Conservation (phyloP, 2,797 vertebrate genomes). For the Brachymystax lenok region DNA sequence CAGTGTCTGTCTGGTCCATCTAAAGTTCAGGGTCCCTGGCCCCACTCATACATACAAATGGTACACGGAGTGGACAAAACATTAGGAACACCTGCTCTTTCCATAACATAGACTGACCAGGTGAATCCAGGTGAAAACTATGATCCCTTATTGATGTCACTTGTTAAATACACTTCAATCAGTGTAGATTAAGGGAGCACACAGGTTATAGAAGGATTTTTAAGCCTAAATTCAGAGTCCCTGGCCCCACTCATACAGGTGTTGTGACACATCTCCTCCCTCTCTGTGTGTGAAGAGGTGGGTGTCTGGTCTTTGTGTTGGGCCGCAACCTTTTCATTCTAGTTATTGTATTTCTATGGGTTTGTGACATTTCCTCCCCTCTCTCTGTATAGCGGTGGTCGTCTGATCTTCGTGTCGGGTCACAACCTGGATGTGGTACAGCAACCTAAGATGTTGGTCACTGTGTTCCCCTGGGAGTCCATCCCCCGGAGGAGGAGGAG, state of each 20-base stretch:
- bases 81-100: too few species aligned
- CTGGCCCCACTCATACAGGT: too few species aligned
- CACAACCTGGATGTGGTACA: constrained; percentile 94
- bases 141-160: too few species aligned
- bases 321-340: constrained; percentile 80
- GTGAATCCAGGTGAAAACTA: too few species aligned
- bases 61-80: too few species aligned
- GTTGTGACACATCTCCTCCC: neutral
- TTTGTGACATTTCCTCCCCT: constrained; percentile 3
- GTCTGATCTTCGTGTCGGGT: constrained; percentile 83
- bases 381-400: constrained; percentile 82
- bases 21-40: neutral
- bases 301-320: constrained; percentile 82
- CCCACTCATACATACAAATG: neutral
- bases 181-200: too few species aligned
- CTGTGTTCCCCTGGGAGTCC: constrained; percentile 65
- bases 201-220: too few species aligned
- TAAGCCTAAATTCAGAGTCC: too few species aligned
- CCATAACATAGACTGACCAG: too few species aligned
- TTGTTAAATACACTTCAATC: too few species aligned
- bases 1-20: too few species aligned
- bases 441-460: constrained; percentile 87
- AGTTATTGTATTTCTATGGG: too few species aligned
- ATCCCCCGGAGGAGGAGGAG: constrained; percentile 44
- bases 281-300: constrained; percentile 77